These are phyloP conservation scores for Sphaeridia pumilis DNA, from an alignment of 2,888 invertebrate genomes.

Conservation along the genomic window DNA sequence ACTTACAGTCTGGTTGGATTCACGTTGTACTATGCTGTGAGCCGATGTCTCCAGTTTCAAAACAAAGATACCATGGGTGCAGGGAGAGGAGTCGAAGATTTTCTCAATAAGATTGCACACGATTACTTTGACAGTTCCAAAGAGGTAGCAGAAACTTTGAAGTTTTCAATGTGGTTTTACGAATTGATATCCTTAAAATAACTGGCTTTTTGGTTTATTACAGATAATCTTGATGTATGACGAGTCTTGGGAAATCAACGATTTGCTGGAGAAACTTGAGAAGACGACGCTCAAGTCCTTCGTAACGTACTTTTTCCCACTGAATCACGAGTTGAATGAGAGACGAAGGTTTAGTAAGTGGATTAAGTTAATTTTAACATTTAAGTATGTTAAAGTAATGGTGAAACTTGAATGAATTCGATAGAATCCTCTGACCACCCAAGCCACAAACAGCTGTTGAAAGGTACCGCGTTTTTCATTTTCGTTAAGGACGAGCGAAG, in stretches of 20 bases:
- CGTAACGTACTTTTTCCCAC: conserved; percentile 31
- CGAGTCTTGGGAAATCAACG: conserved; percentile 34
- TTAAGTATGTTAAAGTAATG: background rate
- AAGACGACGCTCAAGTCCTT: conserved; percentile 23
- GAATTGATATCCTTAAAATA: background rate
- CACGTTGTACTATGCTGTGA: conserved; percentile 18
- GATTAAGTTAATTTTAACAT: background rate
- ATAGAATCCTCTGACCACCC: conserved; percentile 27
- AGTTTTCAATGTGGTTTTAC: background rate
- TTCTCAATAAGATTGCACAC: conserved; percentile 23
- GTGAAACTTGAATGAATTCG: background rate
- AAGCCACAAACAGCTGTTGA: conserved; percentile 27
- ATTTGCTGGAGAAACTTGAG: conserved; percentile 25
- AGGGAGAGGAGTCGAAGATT: conserved; percentile 25
- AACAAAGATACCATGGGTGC: conserved; percentile 10
- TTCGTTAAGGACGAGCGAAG: conserved; percentile 29
- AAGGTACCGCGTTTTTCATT: conserved; percentile 28
- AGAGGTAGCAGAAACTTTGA: background rate
- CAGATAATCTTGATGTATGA: conserved; percentile 32
- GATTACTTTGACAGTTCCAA: conserved; percentile 22
- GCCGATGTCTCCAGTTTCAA: conserved; percentile 18
- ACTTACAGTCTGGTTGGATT: conserved; percentile 20
- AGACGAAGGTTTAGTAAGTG: conserved; percentile 16
- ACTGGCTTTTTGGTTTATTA: background rate
- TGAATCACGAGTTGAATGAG: conserved; percentile 16